Base-by-base conservation (phyloP, 2,797 vertebrate species). In the Smutsia temminckii region DNA sequence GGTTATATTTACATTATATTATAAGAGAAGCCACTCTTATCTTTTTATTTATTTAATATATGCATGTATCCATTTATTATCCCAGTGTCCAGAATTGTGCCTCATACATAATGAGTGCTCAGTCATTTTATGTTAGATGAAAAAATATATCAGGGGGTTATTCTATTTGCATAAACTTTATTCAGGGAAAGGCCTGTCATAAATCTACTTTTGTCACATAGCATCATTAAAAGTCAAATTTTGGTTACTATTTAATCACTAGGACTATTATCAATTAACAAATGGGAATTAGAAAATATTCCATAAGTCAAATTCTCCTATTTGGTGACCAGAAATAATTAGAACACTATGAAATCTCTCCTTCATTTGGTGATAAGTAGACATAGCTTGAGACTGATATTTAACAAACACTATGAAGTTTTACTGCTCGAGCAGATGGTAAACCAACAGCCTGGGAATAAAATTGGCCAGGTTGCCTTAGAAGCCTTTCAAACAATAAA, bases 401-500 rank as follows among this genome's bases (percentile, higher is more conserved):
- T 97, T 96, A 93, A 93, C 95, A 96, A 97, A 95, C 97, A 96
- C 85, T 89, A 85, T 96, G 87, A 95, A 97, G 63, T 97, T 97
- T 97, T 94, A 97, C 80, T 87, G n/a, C 93, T 97, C 53, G 94
- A 98, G 92, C 97, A 98, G 97, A 97, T 97, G 97, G 96, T 84
- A 69, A 98, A 91, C 75, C 88, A 97, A 96, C 94, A 97, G 96
- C 96, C 92, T 0, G 88, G 95, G 94, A 95, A 74, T 97, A 94
- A 84, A 95, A 77, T 80, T 96, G 91, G 9, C 90, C 89, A 91
- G 78, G 32, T 57, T 98, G 88, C 94, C 91, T 92, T 64, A 96
- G 96, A 97, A 96, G 77, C 42, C 94, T 95, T 97, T 93, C 84
- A 97, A 97, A 97, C 96, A 95, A 95, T 97, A 98, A 98, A 97